Conservation (phyloP, 2,888 invertebrate species). For the Spodoptera picta region DNA sequence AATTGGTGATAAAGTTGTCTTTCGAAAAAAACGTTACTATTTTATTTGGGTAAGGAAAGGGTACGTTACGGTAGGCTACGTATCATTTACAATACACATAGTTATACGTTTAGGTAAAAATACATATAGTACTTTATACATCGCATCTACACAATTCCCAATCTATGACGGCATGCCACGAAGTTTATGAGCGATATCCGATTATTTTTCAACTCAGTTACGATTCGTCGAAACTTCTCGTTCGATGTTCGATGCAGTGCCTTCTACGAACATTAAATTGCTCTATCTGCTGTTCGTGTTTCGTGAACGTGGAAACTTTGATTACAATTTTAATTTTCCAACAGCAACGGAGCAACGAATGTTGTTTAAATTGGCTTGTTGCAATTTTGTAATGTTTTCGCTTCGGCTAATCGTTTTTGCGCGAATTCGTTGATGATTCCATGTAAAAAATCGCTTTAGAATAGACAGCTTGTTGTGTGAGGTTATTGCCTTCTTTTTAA, state of each 20-base stretch:
- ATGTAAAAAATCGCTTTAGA: conserved; percentile 1
- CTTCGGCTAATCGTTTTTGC: conserved; percentile 21
- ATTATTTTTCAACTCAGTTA: conserved; percentile 65
- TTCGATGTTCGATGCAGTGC: conserved; percentile 55
- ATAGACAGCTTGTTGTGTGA: too few species aligned
- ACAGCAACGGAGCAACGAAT: conserved; percentile 44
- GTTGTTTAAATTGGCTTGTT: conserved; percentile 46
- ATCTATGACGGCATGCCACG: conserved; percentile 42
- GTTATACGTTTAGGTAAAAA: too few species aligned
- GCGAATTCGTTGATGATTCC: conserved; percentile 12
- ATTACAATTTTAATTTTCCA: conserved; percentile 59
- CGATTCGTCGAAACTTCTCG: conserved; percentile 52
- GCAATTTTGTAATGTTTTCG: conserved; percentile 33
- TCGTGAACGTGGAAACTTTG: conserved; percentile 56
- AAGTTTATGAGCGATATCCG: conserved; percentile 59
- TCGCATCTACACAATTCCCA: conserved; percentile 42
- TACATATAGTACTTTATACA: neutral
- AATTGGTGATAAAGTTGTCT: too few species aligned
- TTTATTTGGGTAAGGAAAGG: too few species aligned
- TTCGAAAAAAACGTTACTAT: too few species aligned
- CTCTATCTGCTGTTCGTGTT: conserved; percentile 59
- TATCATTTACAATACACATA: too few species aligned
- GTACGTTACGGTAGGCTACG: too few species aligned
- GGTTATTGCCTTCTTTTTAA: too few species aligned
- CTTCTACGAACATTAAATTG: conserved; percentile 61